Conservation (phyloP, 1,140 invertebrate genomes). For the Zaprionus inermis region DNA sequence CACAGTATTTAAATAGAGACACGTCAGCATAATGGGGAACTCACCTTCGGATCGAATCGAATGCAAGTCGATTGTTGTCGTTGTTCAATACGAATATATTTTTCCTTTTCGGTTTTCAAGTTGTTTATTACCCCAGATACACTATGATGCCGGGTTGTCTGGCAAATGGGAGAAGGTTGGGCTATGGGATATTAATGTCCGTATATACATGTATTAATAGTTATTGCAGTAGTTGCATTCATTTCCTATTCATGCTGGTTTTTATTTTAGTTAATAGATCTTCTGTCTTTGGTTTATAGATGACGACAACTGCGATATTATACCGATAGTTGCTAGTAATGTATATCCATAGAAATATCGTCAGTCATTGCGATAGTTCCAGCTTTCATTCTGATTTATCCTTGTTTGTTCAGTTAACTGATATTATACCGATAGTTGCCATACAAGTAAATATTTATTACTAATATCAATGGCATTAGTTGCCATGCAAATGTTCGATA, state of each 20-base stretch:
- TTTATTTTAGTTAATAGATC: too few relatives aligned
- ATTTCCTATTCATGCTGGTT: too few relatives aligned
- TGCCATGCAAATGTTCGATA: neutral
- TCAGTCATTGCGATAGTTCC: neutral
- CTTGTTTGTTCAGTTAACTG: too few relatives aligned
- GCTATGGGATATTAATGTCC: neutral
- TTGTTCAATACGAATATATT: constrained; percentile 29
- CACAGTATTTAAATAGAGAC: constrained; percentile 31
- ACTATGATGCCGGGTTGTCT: neutral
- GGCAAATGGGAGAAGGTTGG: neutral
- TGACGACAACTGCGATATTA: too few relatives aligned
- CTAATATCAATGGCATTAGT: too few relatives aligned
- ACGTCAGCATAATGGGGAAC: constrained; percentile 38
- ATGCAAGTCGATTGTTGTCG: constrained; percentile 47
- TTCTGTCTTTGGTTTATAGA: too few relatives aligned
- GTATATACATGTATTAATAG: neutral
- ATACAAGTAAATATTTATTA: too few relatives aligned
- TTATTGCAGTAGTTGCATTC: too few relatives aligned
- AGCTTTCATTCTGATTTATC: too few relatives aligned
- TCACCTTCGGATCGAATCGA: constrained; percentile 46
- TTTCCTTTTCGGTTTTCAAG: constrained; percentile 6
- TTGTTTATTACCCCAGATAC: constrained; percentile 6
- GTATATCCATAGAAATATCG: neutral
- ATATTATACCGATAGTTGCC: neutral
- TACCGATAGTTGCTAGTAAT: too few relatives aligned